A percentile compares a stretch with the other conserved stretches of the same genome.
phyloP scores from a whole-genome alignment of 2,888 invertebrate genomes.

The Agrochola lychnidis region DNA sequence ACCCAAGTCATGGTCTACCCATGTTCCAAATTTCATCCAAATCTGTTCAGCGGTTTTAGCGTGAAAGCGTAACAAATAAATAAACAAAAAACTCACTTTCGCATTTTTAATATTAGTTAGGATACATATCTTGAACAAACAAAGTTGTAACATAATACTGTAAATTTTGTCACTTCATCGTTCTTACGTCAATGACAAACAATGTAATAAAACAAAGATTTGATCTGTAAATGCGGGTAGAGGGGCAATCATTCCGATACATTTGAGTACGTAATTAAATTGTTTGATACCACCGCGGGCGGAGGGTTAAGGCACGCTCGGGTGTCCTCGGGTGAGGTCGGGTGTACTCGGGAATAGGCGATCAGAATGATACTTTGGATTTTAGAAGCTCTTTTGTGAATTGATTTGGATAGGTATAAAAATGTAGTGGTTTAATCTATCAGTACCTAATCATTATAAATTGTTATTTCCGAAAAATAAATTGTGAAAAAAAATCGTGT shows the following conservation, averaged over 20 bases:
- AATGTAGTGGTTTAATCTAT: no score
- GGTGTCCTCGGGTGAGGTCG: slow-evolving; percentile 20
- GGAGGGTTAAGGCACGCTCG: slow-evolving; percentile 31
- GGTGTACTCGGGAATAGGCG: slow-evolving; percentile 28
- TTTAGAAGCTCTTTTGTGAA: slow-evolving; percentile 2
- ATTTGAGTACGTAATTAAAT: slow-evolving; percentile 66
- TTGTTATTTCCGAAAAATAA: no score
- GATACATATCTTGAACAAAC: no score
- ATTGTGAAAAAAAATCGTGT: no score
- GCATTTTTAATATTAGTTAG: no score
- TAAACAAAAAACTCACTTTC: no score
- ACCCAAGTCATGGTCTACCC: no score
- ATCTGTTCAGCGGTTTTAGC: no score
- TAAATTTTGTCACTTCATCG: not conserved
- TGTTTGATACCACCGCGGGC: slow-evolving; percentile 59
- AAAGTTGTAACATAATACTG: no score
- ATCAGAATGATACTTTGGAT: slow-evolving; percentile 4
- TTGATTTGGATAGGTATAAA: not conserved
- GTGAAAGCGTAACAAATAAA: no score
- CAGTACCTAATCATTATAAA: no score
- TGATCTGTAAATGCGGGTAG: slow-evolving; percentile 23
- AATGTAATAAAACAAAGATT: slow-evolving; percentile 13
- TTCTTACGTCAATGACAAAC: not conserved
- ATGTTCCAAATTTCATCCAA: no score
- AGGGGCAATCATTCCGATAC: slow-evolving; percentile 68